These are phyloP conservation scores for Ataeniobius toweri DNA, from an alignment of 2,797 vertebrate genomes.

Conservation along the genomic window DNA sequence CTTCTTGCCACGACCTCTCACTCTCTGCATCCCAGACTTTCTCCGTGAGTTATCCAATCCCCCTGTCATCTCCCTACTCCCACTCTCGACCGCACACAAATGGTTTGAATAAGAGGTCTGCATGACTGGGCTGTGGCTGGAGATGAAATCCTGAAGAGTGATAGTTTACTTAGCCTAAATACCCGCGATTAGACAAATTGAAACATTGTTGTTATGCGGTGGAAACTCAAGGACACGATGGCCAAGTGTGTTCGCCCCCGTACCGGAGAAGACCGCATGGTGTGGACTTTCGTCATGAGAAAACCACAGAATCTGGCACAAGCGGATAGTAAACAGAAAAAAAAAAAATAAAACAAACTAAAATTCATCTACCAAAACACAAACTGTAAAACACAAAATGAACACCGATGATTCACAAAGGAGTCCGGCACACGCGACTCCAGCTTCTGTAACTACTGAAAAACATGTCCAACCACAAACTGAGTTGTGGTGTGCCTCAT, in stretches of 20 bases:
- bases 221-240: slow-evolving; percentile 83
- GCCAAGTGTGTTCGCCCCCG: slow-evolving; percentile 64
- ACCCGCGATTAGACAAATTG: slow-evolving; percentile 86
- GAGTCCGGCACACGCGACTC: slow-evolving; percentile 66
- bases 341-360: slow-evolving; percentile 15
- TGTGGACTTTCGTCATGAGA: slow-evolving; percentile 71
- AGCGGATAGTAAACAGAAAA: slow-evolving; percentile 44
- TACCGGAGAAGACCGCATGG: slow-evolving; percentile 69
- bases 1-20: slow-evolving; percentile 83
- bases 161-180: slow-evolving; percentile 91
- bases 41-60: slow-evolving; percentile 85
- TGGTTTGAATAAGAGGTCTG: slow-evolving; percentile 92
- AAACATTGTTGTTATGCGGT: slow-evolving; percentile 89
- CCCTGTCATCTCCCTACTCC: slow-evolving; percentile 60
- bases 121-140: slow-evolving; percentile 85
- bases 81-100: slow-evolving; percentile 82
- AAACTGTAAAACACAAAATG: slow-evolving; percentile 59
- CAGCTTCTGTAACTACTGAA: slow-evolving; percentile 72
- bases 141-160: slow-evolving; percentile 80
- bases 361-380: slow-evolving; percentile 44
- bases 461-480: slow-evolving; percentile 74
- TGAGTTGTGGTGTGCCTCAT: slow-evolving; percentile 60
- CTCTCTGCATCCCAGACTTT: slow-evolving; percentile 79
- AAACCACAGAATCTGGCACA: slow-evolving; percentile 70
- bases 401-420: slow-evolving; percentile 56